Evolutionary conservation across 2,888 invertebrate species (phyloP), one percentile per base, ranked within the genome.

Genomic region (Nomada flava): DNA sequence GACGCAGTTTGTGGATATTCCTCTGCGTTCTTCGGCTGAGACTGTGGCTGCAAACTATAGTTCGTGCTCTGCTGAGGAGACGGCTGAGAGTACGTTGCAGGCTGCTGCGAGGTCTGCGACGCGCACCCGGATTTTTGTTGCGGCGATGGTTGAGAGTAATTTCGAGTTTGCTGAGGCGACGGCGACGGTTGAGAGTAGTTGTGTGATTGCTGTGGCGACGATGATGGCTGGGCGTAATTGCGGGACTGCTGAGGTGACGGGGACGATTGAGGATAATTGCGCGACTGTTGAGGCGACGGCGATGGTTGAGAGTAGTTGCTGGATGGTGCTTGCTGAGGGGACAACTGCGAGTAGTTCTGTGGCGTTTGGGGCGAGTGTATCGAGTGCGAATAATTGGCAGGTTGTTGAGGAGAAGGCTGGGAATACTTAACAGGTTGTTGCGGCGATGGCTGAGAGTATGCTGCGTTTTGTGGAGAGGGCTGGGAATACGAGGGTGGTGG

Each of bases 331-430:
- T 90, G 95, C 62, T 92, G 92, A 15, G 93, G 90, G 4, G 92
- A 92, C 0, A 91, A 85, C 62, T 93, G 93, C 0, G 93, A 91
- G 60, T 95, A 95, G 89, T 94, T 95, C 44, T 96, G 95, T 65
- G 92, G 91, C 7, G 91, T 90, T 72, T 93, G 92, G 0, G 93
- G 92, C 2, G 93, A 93, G 11, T 87, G 87, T 57, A 87, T 59
- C 3, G 91, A 87, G 23, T 93, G 92, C 0, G 94, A 93, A 23
- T 93, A 94, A 79, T 81, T 79, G 0, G 86, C 44, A 2, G 81
- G 91, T 77, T 94, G 94, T 72, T 93, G 93, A 7, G 93, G 93
- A 4, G 93, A 91, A 11, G 91, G 88, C 29, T 93, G 92, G 9
- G 93, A 92, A 79, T 94, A 94, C 83, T 94, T 94, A 65, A 94